Conservation (phyloP, 2,888 invertebrate species). For the Amblyjoppa fuscipennis region DNA sequence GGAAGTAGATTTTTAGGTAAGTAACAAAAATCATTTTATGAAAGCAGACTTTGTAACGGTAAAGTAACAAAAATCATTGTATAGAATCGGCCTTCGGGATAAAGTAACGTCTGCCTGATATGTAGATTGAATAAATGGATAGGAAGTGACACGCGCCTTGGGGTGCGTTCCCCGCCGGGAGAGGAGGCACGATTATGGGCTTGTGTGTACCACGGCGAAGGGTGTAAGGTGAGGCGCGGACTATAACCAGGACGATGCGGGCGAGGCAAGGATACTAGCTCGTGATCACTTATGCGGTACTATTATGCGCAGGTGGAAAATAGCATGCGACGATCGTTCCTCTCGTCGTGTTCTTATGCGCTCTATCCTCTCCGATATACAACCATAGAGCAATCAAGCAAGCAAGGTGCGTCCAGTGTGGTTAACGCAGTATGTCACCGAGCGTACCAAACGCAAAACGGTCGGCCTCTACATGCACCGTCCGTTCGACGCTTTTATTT, state of each 20-base stretch:
- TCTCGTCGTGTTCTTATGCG: conserved; percentile 23
- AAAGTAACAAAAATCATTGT: background rate
- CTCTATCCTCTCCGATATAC: background rate
- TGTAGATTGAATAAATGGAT: conserved; percentile 7
- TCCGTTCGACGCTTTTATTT: background rate
- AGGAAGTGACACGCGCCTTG: conserved; percentile 14
- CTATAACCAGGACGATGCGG: conserved; percentile 55
- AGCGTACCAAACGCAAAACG: background rate
- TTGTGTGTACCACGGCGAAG: conserved; percentile 38
- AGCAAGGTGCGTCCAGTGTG: conserved; percentile 50
- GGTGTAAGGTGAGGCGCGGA: conserved; percentile 43
- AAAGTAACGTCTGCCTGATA: background rate
- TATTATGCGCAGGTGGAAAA: conserved; percentile 56
- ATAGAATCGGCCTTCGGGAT: background rate
- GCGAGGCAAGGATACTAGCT: conserved; percentile 42
- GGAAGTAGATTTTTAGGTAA: background rate
- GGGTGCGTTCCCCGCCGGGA: background rate
- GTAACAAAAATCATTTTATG: background rate
- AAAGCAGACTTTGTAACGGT: background rate
- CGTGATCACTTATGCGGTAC: conserved; percentile 5
- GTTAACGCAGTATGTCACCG: conserved; percentile 1
- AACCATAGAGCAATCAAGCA: background rate
- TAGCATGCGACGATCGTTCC: conserved; percentile 37
- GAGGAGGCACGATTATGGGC: conserved; percentile 5
- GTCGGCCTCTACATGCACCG: background rate